phyloP scores from a whole-genome alignment of 2,888 invertebrate genomes.

The Amiota communis region DNA sequence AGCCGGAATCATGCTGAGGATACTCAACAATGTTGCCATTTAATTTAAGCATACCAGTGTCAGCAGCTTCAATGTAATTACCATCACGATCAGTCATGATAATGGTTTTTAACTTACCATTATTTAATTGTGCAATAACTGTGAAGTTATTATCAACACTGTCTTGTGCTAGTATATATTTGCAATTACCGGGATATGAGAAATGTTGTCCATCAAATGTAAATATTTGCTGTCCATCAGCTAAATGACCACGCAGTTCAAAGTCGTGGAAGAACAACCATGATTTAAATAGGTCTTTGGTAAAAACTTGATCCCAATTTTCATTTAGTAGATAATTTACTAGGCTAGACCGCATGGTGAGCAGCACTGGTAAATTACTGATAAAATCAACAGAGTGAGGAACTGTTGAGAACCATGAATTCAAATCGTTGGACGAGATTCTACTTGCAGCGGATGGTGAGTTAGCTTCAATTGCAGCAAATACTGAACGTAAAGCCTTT shows the following conservation, averaged over 20 bases:
- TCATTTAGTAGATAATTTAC: constrained; percentile 77
- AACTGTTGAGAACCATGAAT: constrained; percentile 50
- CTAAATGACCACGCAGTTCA: constrained; percentile 80
- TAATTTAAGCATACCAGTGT: constrained; percentile 78
- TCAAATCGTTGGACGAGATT: constrained; percentile 38
- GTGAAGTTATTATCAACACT: constrained; percentile 90
- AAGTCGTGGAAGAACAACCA: constrained; percentile 79
- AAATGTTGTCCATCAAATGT: constrained; percentile 90
- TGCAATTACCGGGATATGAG: constrained; percentile 87
- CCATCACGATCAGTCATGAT: constrained; percentile 80
- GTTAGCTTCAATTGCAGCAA: constrained; percentile 45
- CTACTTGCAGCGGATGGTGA: constrained; percentile 33
- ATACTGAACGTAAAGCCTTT: constrained; percentile 76
- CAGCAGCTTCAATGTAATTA: constrained; percentile 77
- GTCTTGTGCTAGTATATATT: constrained; percentile 88
- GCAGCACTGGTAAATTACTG: constrained; percentile 75
- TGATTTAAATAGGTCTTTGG: constrained; percentile 41
- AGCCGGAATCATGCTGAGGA: constrained; percentile 77
- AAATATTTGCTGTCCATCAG: constrained; percentile 88
- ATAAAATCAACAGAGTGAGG: constrained; percentile 72
- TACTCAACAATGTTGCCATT: constrained; percentile 81
- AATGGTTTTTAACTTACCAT: constrained; percentile 80
- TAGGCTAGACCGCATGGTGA: constrained; percentile 77
- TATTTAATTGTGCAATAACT: constrained; percentile 81
- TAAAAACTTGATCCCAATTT: constrained; percentile 76